Base-by-base conservation (phyloP, 2,888 invertebrate genomes). In the Ichneumoninae sp. region DNA sequence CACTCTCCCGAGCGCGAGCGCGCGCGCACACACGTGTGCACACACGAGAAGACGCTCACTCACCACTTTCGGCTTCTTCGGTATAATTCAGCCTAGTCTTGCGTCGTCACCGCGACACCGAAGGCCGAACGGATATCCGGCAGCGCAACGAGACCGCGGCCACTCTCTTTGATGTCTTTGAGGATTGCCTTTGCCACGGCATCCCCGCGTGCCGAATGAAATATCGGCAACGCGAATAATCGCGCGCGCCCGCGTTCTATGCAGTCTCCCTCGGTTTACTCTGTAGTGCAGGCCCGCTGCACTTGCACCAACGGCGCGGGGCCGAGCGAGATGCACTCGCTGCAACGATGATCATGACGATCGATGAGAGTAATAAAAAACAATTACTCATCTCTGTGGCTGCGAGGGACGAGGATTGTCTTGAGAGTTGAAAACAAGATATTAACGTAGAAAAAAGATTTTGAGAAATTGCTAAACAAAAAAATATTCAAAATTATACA, bases 191-290 rank as follows among this genome's bases (percentile, higher is more conserved):
- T 62, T 72, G 79, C 68, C 40, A 78, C 81, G 74, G 68, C 54
- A 57, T 69, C 83, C 26, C 82, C 68, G 74, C 76, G 87, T 88
- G 91, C 84, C 91, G 92, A 93, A 93, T 93, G 93, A 93, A 92
- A 93, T 93, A 93, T 91, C 88, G 90, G 87, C 80, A 76, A 62
- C 57, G 86, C 86, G 88, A 82, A 87, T 82, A 80, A 69, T 68
- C 71, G 54, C 70, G 81, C 70, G 75, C 65, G 13, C 19, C n/a
- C 33, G 75, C 50, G 60, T 47, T n/a, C 62, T 7, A 3, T 65
- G 13, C 75, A 50, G 81, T 75, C 33, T 79, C 79, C 75, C 72
- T 62, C 62, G 26, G 60, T 69, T 40, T 74, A 33, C n/a, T 74
- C 74, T 19, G 62, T 52, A 54, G 68, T 74, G 62, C 82, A 60